These are phyloP conservation scores for Chrysemys picta DNA, from an alignment of 2,113 vertebrate species.

Conservation along the genomic window DNA sequence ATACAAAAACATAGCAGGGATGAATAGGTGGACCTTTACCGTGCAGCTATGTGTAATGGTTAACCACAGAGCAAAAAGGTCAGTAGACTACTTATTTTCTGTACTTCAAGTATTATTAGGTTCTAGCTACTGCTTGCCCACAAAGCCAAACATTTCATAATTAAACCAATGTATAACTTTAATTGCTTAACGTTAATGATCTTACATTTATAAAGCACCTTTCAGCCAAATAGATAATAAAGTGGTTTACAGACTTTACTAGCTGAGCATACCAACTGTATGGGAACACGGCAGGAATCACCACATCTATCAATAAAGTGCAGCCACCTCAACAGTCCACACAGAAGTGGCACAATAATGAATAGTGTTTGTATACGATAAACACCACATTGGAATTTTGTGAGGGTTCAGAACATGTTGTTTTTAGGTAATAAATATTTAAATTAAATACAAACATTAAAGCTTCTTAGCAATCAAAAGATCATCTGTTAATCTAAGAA, in stretches of 20 bases:
- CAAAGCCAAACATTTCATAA: not conserved
- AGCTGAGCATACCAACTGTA: not conserved
- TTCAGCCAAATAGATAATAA: not conserved
- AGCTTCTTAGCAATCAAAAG: not conserved
- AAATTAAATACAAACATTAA: not conserved
- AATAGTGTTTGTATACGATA: not conserved
- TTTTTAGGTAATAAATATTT: not conserved
- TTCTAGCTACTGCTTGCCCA: not conserved
- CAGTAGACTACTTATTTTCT: not conserved
- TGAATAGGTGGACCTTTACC: not conserved
- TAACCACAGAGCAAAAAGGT: not conserved
- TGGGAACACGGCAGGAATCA: not conserved
- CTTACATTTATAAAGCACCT: not conserved
- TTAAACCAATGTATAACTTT: not conserved
- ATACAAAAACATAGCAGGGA: not conserved
- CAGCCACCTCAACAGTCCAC: fast-evolving
- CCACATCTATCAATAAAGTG: not conserved
- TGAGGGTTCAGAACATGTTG: not conserved
- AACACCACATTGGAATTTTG: fast-evolving
- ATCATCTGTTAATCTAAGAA: not conserved
- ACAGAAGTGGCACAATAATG: fast-evolving
- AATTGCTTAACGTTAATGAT: not conserved
- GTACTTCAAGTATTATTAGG: not conserved
- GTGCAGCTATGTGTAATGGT: not conserved
- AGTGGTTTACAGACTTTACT: not conserved